Evolutionary conservation across 64 coral and sea anemone genomes (phyloP), one percentile per base, ranked within the genome.

Genomic region (Acropora tenuis): DNA sequence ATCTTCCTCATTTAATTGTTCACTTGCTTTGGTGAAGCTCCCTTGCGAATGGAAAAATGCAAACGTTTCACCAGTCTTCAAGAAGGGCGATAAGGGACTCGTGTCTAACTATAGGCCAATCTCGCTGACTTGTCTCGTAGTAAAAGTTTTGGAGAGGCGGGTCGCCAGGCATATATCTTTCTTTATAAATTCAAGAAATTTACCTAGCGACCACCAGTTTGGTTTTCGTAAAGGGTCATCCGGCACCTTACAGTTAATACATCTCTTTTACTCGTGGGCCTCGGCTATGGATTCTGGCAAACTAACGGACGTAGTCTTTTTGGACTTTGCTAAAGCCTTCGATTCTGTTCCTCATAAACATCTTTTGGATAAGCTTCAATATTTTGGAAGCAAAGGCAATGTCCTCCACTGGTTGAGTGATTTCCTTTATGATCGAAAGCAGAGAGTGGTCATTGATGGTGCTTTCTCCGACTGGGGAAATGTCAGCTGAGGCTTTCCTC

Each of bases 291-390:
- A 79, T 79, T 50, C 8, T 50, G 77, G 45, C n/a, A 79, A 79
- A 53, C n/a, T 47, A 76, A 47, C 74, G 45, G 74, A 76, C 11
- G 74, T 76, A 76, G 77, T 79, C 6, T 79, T 79, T 48, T 79
- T 79, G 77, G 77, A 52, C 47, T 79, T 79, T 79, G 47, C 46
- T 49, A 79, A 79, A 79, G 77, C 47, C 11, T 79, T 79, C 53
- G 48, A 79, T 48, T 53, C 77, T 79, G 47, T 49, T 48, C n/a
- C 9, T 47, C 47, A 78, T 11, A 1, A 48, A 48, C 10, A 15
- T 78, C 7, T 78, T 48, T 48, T 78, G 43, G 9, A 9, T 43
- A 78, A 78, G 75, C 2, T 78, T 9, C 75, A 78, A 48, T 11
- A 48, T 47, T 78, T 48, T 48, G 75, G 75, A 1, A 78, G 47